These are phyloP conservation scores for Turritopsis dohrnii DNA, from an alignment of 30 jellyfish, hydroid and myxozoan species.

Conservation along the genomic window DNA sequence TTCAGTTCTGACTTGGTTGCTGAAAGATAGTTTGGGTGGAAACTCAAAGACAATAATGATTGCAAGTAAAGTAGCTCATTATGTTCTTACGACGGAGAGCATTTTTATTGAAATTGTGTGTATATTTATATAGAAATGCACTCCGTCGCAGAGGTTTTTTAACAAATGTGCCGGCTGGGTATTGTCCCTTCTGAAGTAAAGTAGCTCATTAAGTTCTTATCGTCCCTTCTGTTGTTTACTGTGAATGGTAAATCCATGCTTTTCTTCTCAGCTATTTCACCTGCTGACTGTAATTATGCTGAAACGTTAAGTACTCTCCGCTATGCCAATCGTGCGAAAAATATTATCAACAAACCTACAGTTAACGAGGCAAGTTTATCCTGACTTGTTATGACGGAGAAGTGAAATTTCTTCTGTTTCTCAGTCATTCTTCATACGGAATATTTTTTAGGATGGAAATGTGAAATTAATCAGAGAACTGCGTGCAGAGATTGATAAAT, in stretches of 20 bases:
- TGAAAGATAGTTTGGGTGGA: conserved; percentile 91
- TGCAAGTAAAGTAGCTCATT: conserved; percentile 44
- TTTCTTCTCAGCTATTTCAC: conserved; percentile 70
- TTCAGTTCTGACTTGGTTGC: conserved; percentile 88
- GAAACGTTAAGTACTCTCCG: conserved; percentile 96
- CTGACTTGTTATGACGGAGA: background rate
- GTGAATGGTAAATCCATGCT: background rate
- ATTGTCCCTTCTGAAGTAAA: no score
- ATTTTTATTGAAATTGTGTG: no score
- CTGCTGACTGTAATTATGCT: conserved; percentile 94
- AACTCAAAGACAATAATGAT: conserved; percentile 91
- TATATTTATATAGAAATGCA: no score
- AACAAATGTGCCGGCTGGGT: no score
- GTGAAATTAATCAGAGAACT: conserved; percentile 85
- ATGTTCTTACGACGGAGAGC: no score
- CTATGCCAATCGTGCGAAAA: conserved; percentile 96
- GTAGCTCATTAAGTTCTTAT: no score
- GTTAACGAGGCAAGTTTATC: conserved; percentile 74
- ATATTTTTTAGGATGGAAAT: conserved; percentile 73
- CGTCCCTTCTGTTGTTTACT: no score
- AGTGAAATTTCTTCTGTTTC: background rate
- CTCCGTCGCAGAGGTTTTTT: no score
- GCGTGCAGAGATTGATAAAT: conserved; percentile 77
- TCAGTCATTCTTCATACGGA: background rate
- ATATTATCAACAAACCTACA: conserved; percentile 92